These are phyloP conservation scores for Alviniconcha marisindica DNA, from an alignment of 1,140 invertebrate genomes.

Conservation along the genomic window DNA sequence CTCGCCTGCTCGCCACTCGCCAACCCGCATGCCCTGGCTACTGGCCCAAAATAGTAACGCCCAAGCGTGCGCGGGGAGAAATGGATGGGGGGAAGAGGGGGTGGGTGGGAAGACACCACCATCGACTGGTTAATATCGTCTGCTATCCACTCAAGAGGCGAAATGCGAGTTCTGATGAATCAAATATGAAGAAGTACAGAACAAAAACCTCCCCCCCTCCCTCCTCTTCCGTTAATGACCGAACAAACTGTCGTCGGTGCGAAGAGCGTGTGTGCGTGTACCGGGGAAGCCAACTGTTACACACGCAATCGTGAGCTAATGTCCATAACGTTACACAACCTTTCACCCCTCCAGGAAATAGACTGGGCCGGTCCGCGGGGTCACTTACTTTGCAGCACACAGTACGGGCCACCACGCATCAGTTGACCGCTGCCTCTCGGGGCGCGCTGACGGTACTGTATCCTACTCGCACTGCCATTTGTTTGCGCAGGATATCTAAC, in stretches of 20 bases:
- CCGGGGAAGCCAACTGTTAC: conserved; percentile 36
- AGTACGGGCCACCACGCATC: conserved; percentile 66
- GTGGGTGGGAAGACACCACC: conserved; percentile 36
- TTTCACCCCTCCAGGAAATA: conserved; percentile 64
- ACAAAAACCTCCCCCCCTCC: neutral
- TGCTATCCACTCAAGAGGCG: conserved; percentile 17
- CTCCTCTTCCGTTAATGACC: neutral
- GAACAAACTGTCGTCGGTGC: neutral
- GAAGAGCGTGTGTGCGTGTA: conserved; percentile 7
- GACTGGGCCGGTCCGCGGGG: conserved; percentile 64
- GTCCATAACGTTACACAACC: conserved; percentile 59
- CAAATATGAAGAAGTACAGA: conserved; percentile 7
- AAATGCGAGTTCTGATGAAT: conserved; percentile 22
- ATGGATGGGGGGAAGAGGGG: neutral
- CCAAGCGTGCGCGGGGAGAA: neutral
- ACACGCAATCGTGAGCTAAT: conserved; percentile 51
- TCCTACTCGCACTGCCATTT: neutral
- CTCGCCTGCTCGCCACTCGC: conserved; percentile 33
- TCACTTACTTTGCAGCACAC: conserved; percentile 64
- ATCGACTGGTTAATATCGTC: conserved; percentile 34
- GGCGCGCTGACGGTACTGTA: conserved; percentile 60
- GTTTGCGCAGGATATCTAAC: neutral
- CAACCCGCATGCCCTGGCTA: conserved; percentile 33
- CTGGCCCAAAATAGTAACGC: conserved; percentile 40
- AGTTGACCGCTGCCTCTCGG: conserved; percentile 65